A percentile compares a stretch with the other conserved stretches of the same genome.
Evolutionary conservation across 2,888 invertebrate species (phyloP).

Genomic region (Stenotaenia linearis): DNA sequence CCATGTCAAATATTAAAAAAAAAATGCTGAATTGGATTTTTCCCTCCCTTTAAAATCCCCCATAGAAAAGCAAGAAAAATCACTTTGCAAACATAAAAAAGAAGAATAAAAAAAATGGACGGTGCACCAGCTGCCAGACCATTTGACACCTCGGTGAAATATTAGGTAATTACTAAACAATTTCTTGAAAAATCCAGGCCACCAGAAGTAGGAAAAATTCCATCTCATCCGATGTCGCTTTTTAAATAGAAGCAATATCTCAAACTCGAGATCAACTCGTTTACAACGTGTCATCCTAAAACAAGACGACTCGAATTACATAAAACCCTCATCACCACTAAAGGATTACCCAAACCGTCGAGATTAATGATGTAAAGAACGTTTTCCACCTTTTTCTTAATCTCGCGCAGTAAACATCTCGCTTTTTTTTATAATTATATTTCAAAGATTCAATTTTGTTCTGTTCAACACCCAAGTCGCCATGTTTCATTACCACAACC

Average conservation of each 20-base stretch:
- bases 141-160: neutral
- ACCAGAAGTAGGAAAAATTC: slow-evolving; percentile 1
- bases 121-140: neutral
- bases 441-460: neutral
- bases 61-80: neutral
- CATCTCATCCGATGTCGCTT: neutral
- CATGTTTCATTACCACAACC: neutral
- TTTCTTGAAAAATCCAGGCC: neutral
- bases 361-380: neutral
- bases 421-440: neutral
- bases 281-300: slow-evolving; percentile 8
- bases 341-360: neutral
- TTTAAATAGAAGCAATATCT: slow-evolving; percentile 1
- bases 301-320: neutral
- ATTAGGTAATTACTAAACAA: neutral
- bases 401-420: neutral
- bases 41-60: neutral
- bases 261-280: neutral
- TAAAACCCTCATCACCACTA: neutral
- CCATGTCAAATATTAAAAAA: neutral
- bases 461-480: neutral
- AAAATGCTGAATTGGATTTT: neutral
- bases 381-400: neutral
- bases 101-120: neutral
- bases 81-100: neutral